A percentile compares a stretch with the other conserved stretches of the same genome.
Evolutionary conservation across 2,113 vertebrate genomes (phyloP).

Genomic region (Octodon degus): DNA sequence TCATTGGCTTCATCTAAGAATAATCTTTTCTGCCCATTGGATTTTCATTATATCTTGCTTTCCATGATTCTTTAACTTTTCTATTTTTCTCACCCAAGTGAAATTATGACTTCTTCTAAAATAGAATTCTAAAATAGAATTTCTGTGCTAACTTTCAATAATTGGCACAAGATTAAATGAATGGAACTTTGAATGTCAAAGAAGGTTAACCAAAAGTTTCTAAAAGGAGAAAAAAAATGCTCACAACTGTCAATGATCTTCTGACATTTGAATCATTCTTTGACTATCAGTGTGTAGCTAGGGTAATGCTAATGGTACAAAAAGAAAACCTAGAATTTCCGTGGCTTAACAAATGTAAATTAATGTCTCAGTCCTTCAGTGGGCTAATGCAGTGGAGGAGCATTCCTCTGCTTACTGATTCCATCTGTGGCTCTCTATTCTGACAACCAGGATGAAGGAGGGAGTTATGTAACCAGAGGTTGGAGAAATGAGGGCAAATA

Average conservation of each 20-base stretch:
- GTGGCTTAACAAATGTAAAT: conserved; percentile 31
- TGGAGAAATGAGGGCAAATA: background rate
- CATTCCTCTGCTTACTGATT: background rate
- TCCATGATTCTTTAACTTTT: conserved; percentile 48
- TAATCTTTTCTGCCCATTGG: conserved; percentile 28
- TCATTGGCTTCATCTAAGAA: conserved; percentile 47
- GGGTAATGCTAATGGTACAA: background rate
- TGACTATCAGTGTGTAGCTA: conserved; percentile 30
- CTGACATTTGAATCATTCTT: conserved; percentile 50
- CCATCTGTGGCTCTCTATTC: background rate
- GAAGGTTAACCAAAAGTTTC: conserved; percentile 35
- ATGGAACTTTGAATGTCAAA: conserved; percentile 64
- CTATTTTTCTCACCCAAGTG: background rate
- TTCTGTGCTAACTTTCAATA: conserved; percentile 57
- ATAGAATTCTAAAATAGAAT: conserved; percentile 23
- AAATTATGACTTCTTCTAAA: background rate
- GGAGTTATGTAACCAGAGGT: no score
- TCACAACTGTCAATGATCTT: conserved; percentile 14
- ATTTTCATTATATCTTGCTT: conserved; percentile 43
- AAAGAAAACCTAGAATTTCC: conserved; percentile 40
- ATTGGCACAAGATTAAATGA: conserved; percentile 53
- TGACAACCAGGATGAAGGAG: background rate
- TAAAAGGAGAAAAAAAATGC: conserved; percentile 55
- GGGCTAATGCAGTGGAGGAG: background rate
- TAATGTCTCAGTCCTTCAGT: conserved; percentile 31